Conservation (phyloP, 2,797 vertebrate genomes). For the Bradypodion pumilum region DNA sequence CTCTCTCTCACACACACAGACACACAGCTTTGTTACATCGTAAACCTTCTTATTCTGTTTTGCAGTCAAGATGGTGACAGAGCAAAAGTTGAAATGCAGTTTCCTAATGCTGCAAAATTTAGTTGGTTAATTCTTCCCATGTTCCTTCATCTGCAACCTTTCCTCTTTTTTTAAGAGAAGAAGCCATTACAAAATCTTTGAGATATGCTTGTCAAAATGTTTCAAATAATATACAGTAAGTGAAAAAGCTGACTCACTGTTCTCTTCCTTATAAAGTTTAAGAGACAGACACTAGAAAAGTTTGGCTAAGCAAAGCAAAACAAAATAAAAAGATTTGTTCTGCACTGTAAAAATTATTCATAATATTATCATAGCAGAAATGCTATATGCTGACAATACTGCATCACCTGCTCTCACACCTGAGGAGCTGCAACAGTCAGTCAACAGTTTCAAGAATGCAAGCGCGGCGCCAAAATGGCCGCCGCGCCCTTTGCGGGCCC, state of each 20-base stretch:
- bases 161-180: slow-evolving; percentile 42
- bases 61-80: slow-evolving; percentile 65
- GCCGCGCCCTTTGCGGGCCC: too few species aligned
- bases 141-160: slow-evolving; percentile 51
- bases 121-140: slow-evolving; percentile 60
- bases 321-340: slow-evolving; percentile 16
- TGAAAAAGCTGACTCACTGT: slow-evolving; percentile 39
- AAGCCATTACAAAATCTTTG: slow-evolving; percentile 53
- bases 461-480: too few species aligned
- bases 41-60: slow-evolving; percentile 41
- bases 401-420: too few species aligned
- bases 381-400: too few species aligned
- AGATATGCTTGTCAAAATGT: slow-evolving; percentile 43
- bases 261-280: slow-evolving; percentile 46
- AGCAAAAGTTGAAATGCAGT: slow-evolving; percentile 57
- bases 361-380: too few species aligned
- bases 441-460: too few species aligned
- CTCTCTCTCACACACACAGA: too few species aligned
- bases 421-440: too few species aligned
- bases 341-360: neutral
- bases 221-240: slow-evolving; percentile 41
- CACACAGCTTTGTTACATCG: too few species aligned
- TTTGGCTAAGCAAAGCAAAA: neutral
- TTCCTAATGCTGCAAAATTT: slow-evolving; percentile 64
- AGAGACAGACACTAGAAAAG: slow-evolving; percentile 41